Evolutionary conservation across 2,797 vertebrate genomes (phyloP), one percentile per base, ranked within the genome.

Genomic region (Coregonus ussuriensis): DNA sequence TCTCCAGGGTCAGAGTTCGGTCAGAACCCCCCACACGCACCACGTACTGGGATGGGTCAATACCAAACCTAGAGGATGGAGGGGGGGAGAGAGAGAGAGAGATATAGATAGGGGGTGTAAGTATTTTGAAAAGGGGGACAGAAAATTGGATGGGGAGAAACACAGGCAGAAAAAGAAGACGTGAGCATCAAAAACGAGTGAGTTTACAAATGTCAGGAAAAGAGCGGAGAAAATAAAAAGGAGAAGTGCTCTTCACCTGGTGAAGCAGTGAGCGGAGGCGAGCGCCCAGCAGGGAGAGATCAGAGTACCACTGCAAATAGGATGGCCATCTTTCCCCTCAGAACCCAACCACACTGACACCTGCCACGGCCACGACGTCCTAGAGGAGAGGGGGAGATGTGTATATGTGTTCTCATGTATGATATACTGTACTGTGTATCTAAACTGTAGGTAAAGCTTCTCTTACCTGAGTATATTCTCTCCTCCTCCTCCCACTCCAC

Each of bases 321-420:
- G 93, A 5, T 91, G 92, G 7, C 92, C 91, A 7, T 92, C 93
- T 84, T 88, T 88, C 21, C 56, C 91, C 78, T 94, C 92, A 53
- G 95, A 94, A 78, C 88, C 94, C 62, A 96, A 88, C 89, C 96
- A 95, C 52, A 98, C 88, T 0, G 96, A 98, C n/a, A 94, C 95
- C 86, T 97, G 96, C 97, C 97, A 98, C 0, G 96, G 96, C 96
- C 96, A 97, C 0, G 93, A 85, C 0, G 95, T 95, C 90, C 97
- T 98, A 85, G 31, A 5, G 74, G 47, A 77, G 47, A 4, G 16
- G 29, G 1, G 52, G 52, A 29, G 9, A 68, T 47, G 41, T 47
- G 41, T 47, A 13, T 47, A 47, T 47, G 56, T 59, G 18, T 21
- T 21, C 18, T 59, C 56, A 59, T 59, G 56, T n/a, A 15, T n/a